Conservation (phyloP, 2,797 vertebrate species). For the Capromys pilorides region DNA sequence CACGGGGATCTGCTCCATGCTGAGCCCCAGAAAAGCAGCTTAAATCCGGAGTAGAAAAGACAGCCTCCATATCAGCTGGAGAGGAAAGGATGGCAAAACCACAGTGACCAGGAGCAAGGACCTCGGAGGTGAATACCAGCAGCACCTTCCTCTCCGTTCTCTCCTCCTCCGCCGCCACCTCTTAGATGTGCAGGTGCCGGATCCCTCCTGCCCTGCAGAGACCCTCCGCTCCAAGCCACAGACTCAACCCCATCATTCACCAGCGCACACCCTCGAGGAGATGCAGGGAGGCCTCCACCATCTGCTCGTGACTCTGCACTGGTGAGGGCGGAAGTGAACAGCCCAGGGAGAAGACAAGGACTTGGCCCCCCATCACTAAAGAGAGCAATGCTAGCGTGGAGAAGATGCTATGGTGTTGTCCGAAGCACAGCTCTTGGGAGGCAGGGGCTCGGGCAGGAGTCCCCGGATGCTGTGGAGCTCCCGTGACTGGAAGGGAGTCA, state of each 20-base stretch:
- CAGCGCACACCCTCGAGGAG: background rate
- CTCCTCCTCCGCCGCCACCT: fast-evolving
- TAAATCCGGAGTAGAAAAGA: background rate
- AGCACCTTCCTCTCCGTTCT: background rate
- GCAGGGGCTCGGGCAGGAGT: background rate
- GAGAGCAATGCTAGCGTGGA: background rate
- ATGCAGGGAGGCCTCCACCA: background rate
- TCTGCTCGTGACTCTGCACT: too few species aligned
- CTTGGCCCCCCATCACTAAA: too few species aligned
- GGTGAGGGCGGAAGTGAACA: background rate
- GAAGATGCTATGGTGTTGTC: background rate
- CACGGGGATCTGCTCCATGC: fast-evolving
- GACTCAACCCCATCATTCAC: background rate
- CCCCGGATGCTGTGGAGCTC: background rate
- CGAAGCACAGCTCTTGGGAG: background rate
- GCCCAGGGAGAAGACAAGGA: background rate
- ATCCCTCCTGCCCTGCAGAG: background rate
- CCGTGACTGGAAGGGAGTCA: background rate
- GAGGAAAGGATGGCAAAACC: background rate
- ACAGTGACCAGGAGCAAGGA: background rate
- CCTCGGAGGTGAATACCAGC: fast-evolving
- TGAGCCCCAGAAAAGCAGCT: fast-evolving
- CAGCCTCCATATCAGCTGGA: fast-evolving
- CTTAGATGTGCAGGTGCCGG: fast-evolving
- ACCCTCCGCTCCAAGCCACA: background rate